phyloP scores from a whole-genome alignment of 2,113 vertebrate species.

The Pachyramphus minor region DNA sequence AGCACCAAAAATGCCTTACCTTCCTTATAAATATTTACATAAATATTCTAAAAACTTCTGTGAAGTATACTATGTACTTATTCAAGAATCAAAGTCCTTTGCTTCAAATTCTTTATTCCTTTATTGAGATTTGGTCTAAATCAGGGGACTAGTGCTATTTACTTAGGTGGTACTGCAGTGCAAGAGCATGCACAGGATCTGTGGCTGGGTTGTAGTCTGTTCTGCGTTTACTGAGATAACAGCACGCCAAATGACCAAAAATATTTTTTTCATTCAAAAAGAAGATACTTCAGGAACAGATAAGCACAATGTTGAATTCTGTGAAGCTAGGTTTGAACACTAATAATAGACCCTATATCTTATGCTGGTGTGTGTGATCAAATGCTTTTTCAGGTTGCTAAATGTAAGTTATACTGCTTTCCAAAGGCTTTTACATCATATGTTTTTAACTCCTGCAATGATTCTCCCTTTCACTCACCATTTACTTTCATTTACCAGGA shows the following conservation, averaged over 20 bases:
- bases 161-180: not conserved
- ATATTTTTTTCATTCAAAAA: not conserved
- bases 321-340: not conserved
- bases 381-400: not conserved
- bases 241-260: not conserved
- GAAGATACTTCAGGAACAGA: not conserved
- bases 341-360: not conserved
- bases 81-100: not conserved
- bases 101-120: not conserved
- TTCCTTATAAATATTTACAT: not conserved
- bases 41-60: not conserved
- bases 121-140: not conserved
- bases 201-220: not conserved
- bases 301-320: not conserved
- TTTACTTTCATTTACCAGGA: not conserved
- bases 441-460: not conserved
- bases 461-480: not conserved
- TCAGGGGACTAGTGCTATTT: not conserved
- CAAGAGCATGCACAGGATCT: rapidly evolving
- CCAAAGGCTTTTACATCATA: not conserved
- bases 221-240: not conserved
- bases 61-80: not conserved
- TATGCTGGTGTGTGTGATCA: not conserved
- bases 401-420: not conserved
- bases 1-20: not conserved